Base-by-base conservation (phyloP, 2,888 invertebrate genomes). In the Gandaritis pyraliata region DNA sequence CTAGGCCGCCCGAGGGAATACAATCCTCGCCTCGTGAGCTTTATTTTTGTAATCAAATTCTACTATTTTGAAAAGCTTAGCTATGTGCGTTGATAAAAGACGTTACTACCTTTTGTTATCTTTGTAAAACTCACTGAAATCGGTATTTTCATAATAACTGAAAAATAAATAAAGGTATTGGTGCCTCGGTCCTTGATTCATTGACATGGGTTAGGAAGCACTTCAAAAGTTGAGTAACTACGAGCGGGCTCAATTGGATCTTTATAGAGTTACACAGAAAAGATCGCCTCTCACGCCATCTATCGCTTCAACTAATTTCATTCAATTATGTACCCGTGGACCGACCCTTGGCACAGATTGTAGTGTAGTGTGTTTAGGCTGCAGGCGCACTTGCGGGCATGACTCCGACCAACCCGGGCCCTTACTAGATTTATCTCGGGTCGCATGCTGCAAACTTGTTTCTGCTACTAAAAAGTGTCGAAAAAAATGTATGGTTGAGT, bases 231-330 rank as follows among this genome's bases (percentile, higher is more conserved):
- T 46, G 18, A 12, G 0, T 23, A 46, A 23, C 46, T 23, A n/a
- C n/a, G 6, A n/a, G 7, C 5, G 33, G 33, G 46, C 11, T 46
- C 23, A 23, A 46, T 12, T 23, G 46, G 46, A 12, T n/a, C 23
- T 6, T 46, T 46, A n/a, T 1, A 11, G 43, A 23, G 46, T 46
- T 46, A 46, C 23, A 46, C 12, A 12, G 46, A 46, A 46, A 23
- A 46, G 23, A 46, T 46, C 16, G 18, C 12, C 46, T 46, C n/a
- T 46, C 18, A 43, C 43, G 43, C 43, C 43, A 43, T 43, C 23
- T 23, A 46, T 23, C 23, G 23, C 23, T 46, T 18, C 46, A 11
- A 12, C 46, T 46, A 46, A 46, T 46, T 23, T 46, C 23, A 46
- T 46, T 46, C 46, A 23, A 46, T 46, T 16, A 33, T 33, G 33